phyloP scores from a whole-genome alignment of 2,797 vertebrate species.

The Thamnophis elegans region DNA sequence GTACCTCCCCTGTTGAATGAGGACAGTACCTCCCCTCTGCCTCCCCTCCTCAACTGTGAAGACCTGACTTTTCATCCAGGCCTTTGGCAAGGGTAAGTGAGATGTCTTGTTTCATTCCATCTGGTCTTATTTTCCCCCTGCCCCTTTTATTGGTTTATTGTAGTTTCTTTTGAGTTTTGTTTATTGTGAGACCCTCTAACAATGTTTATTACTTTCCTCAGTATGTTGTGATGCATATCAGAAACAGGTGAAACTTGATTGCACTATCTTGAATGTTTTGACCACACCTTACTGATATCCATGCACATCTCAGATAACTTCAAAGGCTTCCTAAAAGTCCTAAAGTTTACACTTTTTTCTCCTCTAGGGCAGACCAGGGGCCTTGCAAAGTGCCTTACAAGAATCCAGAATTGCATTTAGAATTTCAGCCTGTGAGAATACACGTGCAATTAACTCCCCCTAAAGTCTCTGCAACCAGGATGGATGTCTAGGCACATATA shows the following conservation, averaged over 20 bases:
- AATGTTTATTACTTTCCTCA: neutral
- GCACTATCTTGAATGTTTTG: neutral
- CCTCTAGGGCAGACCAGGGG: neutral
- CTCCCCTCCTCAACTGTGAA: neutral
- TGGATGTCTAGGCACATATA: neutral
- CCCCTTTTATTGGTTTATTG: neutral
- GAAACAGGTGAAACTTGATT: neutral
- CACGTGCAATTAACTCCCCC: neutral
- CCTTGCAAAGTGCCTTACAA: neutral
- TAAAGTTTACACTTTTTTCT: neutral
- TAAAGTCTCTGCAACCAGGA: neutral
- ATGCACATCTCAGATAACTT: neutral
- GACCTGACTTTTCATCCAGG: neutral
- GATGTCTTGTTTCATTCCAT: neutral
- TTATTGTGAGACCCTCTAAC: neutral
- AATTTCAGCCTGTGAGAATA: neutral
- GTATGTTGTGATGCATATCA: neutral
- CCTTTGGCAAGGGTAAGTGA: neutral
- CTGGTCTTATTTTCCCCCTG: neutral
- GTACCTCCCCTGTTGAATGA: neutral
- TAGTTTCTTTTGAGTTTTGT: neutral
- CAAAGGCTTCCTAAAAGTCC: neutral
- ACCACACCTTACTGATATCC: neutral
- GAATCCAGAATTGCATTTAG: neutral
- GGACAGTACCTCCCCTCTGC: neutral